phyloP scores from a whole-genome alignment of 2,888 invertebrate genomes.

The Eutolmus rufibarbis region DNA sequence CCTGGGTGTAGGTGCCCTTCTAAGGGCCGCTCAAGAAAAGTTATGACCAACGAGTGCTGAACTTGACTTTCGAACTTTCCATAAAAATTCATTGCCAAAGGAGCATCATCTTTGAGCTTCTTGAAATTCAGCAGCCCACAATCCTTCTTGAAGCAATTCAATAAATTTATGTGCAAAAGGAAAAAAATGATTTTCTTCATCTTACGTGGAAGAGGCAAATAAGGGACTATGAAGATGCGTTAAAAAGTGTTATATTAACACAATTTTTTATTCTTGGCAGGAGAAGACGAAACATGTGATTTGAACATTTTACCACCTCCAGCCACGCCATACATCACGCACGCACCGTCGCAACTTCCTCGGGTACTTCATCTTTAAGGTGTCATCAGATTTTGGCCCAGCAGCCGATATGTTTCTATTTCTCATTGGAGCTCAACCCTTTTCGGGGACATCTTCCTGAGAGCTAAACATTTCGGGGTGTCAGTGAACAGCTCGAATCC shows the following conservation, averaged over 20 bases:
- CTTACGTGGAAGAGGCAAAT: neutral
- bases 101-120: neutral
- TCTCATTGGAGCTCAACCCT: neutral
- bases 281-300: neutral
- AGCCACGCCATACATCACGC: neutral
- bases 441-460: neutral
- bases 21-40: neutral
- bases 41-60: neutral
- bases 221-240: neutral
- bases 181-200: neutral
- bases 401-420: neutral
- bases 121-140: neutral
- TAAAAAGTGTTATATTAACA: neutral
- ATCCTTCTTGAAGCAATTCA: neutral
- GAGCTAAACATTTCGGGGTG: neutral
- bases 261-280: neutral
- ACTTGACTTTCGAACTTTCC: neutral
- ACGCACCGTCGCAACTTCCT: neutral
- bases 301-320: neutral
- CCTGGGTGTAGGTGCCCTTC: neutral
- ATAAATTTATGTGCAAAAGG: neutral
- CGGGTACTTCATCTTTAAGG: neutral
- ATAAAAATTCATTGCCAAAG: neutral
- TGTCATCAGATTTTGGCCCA: neutral
- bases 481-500: neutral